Conservation (phyloP, 2,113 vertebrate species). For the Plecturocebus donacophilus region DNA sequence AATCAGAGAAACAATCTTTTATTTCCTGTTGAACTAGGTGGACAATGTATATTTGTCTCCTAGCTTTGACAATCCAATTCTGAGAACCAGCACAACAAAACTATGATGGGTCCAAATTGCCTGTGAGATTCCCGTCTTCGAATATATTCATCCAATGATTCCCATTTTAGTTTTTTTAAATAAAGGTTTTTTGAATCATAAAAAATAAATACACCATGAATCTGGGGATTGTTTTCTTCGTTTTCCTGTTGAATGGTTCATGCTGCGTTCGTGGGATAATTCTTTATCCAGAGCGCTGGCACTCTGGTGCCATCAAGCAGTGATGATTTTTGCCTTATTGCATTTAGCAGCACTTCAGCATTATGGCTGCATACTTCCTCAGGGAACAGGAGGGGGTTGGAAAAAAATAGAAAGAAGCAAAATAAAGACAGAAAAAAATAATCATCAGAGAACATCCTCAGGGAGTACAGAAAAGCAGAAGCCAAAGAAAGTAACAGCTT, state of each 20-base stretch:
- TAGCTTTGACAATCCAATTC: not conserved
- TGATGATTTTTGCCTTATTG: conserved; percentile 78
- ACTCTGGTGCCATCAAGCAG: conserved; percentile 67
- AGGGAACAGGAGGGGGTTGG: not conserved
- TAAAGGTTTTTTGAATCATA: conserved; percentile 73
- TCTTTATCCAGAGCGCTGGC: conserved; percentile 63
- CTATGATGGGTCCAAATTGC: not conserved
- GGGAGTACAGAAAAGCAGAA: conserved; percentile 79
- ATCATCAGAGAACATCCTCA: conserved; percentile 80
- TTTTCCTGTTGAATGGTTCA: conserved; percentile 54
- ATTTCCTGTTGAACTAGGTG: not conserved
- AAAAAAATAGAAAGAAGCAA: conserved; percentile 65
- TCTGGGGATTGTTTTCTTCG: conserved; percentile 27
- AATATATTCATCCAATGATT: conserved; percentile 41
- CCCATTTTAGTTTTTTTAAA: conserved; percentile 73
- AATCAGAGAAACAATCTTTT: not conserved
- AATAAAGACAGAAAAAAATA: conserved; percentile 84
- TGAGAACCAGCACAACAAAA: not conserved
- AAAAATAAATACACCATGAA: conserved; percentile 30
- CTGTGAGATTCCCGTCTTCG: conserved; percentile 10
- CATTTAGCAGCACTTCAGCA: conserved; percentile 70
- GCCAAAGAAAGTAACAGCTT: conserved; percentile 77
- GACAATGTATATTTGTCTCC: not conserved
- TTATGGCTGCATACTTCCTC: conserved; percentile 64
- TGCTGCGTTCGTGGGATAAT: conserved; percentile 50